Evolutionary conservation across 2,888 invertebrate species (phyloP).

Genomic region (Perizoma affinitatum): DNA sequence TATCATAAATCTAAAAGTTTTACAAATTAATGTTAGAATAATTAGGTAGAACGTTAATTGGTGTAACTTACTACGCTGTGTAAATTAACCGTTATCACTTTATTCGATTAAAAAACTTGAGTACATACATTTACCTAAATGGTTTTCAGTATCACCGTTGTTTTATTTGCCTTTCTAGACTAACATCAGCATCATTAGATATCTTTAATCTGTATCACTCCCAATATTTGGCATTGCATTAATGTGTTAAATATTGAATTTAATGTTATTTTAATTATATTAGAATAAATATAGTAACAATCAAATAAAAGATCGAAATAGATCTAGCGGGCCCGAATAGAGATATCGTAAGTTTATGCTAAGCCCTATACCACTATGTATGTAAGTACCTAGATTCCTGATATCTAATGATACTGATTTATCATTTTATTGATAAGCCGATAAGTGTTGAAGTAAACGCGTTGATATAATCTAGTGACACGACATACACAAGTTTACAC

Average conservation of each 20-base stretch:
- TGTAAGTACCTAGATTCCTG: slow-evolving; percentile 22
- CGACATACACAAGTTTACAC: slow-evolving; percentile 49
- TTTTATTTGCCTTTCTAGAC: slow-evolving; percentile 22
- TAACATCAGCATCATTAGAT: not conserved
- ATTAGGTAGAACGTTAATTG: slow-evolving; percentile 59
- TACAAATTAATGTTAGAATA: slow-evolving; percentile 42
- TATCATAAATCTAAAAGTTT: slow-evolving; percentile 32
- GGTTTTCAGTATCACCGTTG: slow-evolving; percentile 66
- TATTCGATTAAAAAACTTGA: slow-evolving; percentile 74
- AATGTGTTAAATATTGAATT: too few relatives aligned
- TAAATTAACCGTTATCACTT: slow-evolving; percentile 65
- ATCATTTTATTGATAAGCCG: slow-evolving; percentile 59
- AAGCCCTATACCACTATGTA: not conserved
- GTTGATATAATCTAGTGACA: slow-evolving; percentile 56
- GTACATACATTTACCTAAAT: slow-evolving; percentile 51
- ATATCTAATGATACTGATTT: slow-evolving; percentile 48
- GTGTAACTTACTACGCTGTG: slow-evolving; percentile 52
- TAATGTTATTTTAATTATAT: too few relatives aligned
- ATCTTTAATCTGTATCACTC: slow-evolving; percentile 11
- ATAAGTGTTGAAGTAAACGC: slow-evolving; percentile 51
- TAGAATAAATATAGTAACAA: too few relatives aligned
- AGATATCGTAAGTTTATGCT: not conserved
- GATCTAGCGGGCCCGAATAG: too few relatives aligned
- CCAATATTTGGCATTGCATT: not conserved
- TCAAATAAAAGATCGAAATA: too few relatives aligned